Percentiles rank a stretch among this genome's conserved stretches.
Conservation (phyloP, 1,140 invertebrate genomes). For the Trichonephila clavata region DNA sequence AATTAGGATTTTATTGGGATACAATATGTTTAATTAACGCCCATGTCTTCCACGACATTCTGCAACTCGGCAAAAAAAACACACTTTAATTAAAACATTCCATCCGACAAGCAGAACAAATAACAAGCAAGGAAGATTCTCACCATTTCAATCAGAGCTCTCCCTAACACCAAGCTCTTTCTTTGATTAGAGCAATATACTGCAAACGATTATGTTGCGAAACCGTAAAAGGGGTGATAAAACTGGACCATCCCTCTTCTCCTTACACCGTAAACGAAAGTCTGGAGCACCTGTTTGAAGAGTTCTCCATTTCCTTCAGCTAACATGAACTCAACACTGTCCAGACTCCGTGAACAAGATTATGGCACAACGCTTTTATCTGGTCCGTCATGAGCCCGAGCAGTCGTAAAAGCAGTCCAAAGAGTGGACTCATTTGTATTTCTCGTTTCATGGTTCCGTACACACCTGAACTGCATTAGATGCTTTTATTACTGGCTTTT, state of each 20-base stretch:
- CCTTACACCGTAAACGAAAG: constrained; percentile 1
- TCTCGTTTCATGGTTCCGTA: constrained; percentile 7
- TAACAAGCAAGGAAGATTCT: neutral
- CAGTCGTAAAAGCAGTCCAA: constrained; percentile 25
- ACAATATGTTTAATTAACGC: too few relatives aligned
- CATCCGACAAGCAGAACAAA: neutral
- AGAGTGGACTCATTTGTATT: constrained; percentile 9
- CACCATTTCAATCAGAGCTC: constrained; percentile 11
- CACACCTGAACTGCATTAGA: constrained; percentile 17
- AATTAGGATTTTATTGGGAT: too few relatives aligned
- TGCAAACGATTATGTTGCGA: constrained; percentile 8
- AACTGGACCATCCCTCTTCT: constrained; percentile 3
- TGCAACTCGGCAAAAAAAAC: too few relatives aligned
- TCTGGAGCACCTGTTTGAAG: constrained; percentile 28
- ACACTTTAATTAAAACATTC: constrained; percentile 13
- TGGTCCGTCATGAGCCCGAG: neutral
- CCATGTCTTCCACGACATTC: too few relatives aligned
- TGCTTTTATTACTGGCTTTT: constrained; percentile 12
- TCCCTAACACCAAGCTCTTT: neutral
- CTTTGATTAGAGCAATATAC: constrained; percentile 40
- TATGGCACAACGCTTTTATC: constrained; percentile 41
- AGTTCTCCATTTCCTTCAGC: constrained; percentile 31
- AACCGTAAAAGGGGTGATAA: constrained; percentile 42
- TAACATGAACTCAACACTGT: constrained; percentile 2
- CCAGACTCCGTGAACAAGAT: neutral